Evolutionary conservation across 2,888 invertebrate genomes (phyloP), one percentile per base, ranked within the genome.

Genomic region (Branchellion lobata): DNA sequence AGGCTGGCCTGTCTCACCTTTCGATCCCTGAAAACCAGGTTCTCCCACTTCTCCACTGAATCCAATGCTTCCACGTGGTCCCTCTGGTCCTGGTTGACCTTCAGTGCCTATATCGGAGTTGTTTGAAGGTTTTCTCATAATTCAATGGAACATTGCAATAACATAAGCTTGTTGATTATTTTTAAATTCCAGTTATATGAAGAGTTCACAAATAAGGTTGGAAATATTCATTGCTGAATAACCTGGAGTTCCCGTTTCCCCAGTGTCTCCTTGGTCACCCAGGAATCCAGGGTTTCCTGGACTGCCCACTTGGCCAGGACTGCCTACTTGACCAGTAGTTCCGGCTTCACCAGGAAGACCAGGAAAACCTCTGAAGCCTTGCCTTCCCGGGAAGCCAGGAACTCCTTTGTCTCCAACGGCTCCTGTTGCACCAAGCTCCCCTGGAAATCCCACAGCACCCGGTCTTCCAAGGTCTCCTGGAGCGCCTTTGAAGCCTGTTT

Each of bases 371-470:
- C 14, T 36, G 24, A 51, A 47, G 5, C 80, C 65, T 51, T 40
- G 53, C 8, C 47, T 31, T 51, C 81, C 81, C 31, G 47, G 79
- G 5, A 47, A n/a, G 2, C 81, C 81, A 33, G 72, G 68, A 3
- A 31, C 24, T 53, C 81, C 81, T 29, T 69, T 71, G 65, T 80
- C 79, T 31, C 81, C 81, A 71, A 40, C 3, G 34, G n/a, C 5
- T 11, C 81, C 81, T 24, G 61, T 51, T 21, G 47, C 36, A 51
- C 81, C 81, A 18, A 18, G 29, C 5, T 1, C 14, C 8, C 79
- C 79, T 27, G n/a, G 72, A 33, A 14, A 29, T 21, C 65, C 65
- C 5, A 5, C 11, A 8, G 5, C 11, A 11, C 74, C 74, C 11
- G 33, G 14, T 18, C n/a, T 57, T 57, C 61, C 61, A 18, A 5